Conservation (phyloP, 1,140 invertebrate species). For the Bicyclus anynana region DNA sequence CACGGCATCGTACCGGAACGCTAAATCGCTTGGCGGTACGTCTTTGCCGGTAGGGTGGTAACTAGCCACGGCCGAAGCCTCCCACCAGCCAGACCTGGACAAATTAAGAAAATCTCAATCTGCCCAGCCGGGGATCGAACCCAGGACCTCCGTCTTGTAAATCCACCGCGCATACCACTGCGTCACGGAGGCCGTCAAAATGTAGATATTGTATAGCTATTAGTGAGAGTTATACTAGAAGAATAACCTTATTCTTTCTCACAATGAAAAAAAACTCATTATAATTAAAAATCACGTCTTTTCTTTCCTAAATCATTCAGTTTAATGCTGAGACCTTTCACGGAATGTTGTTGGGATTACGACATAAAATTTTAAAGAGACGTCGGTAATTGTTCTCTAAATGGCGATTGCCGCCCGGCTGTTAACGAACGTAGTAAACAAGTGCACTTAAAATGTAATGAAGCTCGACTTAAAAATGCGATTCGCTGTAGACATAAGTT, state of each 20-base stretch:
- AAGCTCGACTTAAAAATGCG: slow-evolving; percentile 33
- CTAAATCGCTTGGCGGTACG: too few species aligned
- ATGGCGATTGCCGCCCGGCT: slow-evolving; percentile 24
- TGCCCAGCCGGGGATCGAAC: too few species aligned
- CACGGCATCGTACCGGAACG: too few species aligned
- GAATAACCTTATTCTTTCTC: background rate
- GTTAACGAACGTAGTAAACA: slow-evolving; percentile 34
- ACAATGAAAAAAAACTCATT: background rate
- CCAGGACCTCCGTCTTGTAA: too few species aligned
- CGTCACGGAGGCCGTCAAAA: too few species aligned
- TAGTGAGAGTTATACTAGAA: too few species aligned
- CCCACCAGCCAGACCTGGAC: too few species aligned
- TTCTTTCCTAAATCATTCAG: background rate
- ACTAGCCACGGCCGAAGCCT: too few species aligned
- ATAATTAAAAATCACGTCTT: background rate
- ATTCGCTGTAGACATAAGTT: slow-evolving; percentile 24
- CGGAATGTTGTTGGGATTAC: background rate
- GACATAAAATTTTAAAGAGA: slow-evolving; percentile 9
- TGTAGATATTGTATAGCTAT: too few species aligned
- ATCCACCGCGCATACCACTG: too few species aligned
- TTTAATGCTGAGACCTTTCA: background rate
- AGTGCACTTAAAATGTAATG: slow-evolving; percentile 35
- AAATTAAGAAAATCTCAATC: too few species aligned
- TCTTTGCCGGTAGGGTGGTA: too few species aligned
- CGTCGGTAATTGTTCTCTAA: slow-evolving; percentile 19